These are phyloP conservation scores for Adineta ricciae DNA, from an alignment of 2,888 invertebrate species.

Conservation along the genomic window DNA sequence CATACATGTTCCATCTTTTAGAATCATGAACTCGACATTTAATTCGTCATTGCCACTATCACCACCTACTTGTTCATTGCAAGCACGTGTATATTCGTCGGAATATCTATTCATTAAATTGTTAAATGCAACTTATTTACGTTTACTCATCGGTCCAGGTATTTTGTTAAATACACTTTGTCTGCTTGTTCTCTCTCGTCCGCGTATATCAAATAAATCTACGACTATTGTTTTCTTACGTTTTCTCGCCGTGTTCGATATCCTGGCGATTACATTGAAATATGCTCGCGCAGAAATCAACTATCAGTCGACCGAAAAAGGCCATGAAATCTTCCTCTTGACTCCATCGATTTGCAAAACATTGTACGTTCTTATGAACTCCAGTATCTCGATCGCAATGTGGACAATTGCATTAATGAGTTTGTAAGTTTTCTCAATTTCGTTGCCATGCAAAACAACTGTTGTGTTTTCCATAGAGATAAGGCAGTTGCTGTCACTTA, in stretches of 20 bases:
- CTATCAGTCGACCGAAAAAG: neutral
- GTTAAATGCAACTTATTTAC: neutral
- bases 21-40: neutral
- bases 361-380: neutral
- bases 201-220: neutral
- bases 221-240: neutral
- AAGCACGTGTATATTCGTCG: neutral
- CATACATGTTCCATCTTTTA: neutral
- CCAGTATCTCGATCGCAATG: neutral
- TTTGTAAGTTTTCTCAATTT: neutral
- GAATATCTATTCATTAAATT: neutral
- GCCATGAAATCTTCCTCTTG: neutral
- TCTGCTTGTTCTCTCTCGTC: neutral
- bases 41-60: neutral
- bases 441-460: neutral
- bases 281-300: neutral
- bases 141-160: neutral
- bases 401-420: neutral
- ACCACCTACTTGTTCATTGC: neutral
- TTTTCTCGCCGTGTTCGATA: neutral
- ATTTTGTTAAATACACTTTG: neutral
- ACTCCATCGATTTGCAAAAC: neutral
- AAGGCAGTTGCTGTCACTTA: neutral
- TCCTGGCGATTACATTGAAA: neutral
- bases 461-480: neutral